phyloP scores from a whole-genome alignment of 2,113 vertebrate genomes.

The Peromyscus californicus region DNA sequence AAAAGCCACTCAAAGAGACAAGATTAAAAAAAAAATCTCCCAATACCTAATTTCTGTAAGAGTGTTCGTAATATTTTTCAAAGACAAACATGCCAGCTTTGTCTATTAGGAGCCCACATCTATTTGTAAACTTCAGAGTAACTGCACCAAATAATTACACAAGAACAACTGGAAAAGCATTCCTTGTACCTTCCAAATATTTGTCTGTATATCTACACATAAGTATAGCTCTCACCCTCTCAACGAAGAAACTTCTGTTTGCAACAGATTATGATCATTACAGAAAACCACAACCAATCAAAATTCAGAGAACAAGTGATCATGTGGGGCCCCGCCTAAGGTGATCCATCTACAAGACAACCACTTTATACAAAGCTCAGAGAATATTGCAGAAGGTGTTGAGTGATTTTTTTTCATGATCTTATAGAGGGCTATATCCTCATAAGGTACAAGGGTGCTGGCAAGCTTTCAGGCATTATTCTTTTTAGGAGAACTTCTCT shows the following conservation, averaged over 20 bases:
- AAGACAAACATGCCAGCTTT: conserved; percentile 1
- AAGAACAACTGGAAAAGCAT: conserved; percentile 37
- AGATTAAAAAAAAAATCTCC: not conserved
- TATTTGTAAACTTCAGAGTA: conserved; percentile 1
- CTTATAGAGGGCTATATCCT: not conserved
- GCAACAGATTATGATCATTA: not conserved
- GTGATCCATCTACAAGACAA: not conserved
- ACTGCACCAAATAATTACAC: not conserved
- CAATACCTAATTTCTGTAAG: not conserved
- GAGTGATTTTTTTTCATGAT: not conserved
- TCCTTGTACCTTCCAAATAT: not conserved
- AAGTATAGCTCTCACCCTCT: not conserved
- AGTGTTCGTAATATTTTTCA: not conserved
- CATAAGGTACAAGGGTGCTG: too few relatives aligned
- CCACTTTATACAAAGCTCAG: not conserved
- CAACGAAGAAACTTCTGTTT: not conserved
- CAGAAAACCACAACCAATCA: not conserved
- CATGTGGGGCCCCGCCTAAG: not conserved
- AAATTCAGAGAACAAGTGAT: not conserved
- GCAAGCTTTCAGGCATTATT: not conserved
- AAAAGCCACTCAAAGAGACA: conserved; percentile 16
- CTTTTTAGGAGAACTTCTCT: not conserved
- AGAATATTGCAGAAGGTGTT: not conserved
- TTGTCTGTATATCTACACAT: not conserved
- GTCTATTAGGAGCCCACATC: not conserved